These are phyloP conservation scores for Drosophila repleta DNA, from an alignment of 1,140 invertebrate species.

Conservation along the genomic window DNA sequence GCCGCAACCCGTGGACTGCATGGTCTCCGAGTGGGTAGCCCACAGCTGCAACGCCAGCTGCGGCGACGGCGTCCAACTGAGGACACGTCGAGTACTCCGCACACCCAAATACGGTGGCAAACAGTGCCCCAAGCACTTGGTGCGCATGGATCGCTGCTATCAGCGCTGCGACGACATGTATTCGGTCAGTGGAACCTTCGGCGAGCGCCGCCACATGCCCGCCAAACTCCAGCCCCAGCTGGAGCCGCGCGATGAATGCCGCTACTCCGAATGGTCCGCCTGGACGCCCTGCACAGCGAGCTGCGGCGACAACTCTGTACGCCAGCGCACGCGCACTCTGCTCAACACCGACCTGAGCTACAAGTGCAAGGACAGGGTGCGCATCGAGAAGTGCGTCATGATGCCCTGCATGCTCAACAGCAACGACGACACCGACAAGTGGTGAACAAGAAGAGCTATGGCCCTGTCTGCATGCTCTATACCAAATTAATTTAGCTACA, in stretches of 20 bases:
- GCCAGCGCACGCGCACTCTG: constrained; percentile 72
- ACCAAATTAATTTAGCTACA: constrained; percentile 1
- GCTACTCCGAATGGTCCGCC: constrained; percentile 86
- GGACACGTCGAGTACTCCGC: constrained; percentile 84
- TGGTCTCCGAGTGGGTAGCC: constrained; percentile 87
- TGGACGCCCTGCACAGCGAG: constrained; percentile 88
- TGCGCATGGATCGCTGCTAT: constrained; percentile 73
- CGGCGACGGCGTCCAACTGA: constrained; percentile 85
- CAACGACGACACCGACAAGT: constrained; percentile 71
- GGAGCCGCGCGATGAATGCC: constrained; percentile 84
- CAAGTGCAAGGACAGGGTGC: constrained; percentile 80
- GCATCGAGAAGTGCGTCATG: constrained; percentile 79
- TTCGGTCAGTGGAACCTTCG: constrained; percentile 55
- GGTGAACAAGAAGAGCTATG: constrained; percentile 23
- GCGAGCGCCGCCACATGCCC: constrained; percentile 53
- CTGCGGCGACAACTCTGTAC: constrained; percentile 85
- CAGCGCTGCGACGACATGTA: constrained; percentile 82
- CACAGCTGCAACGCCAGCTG: constrained; percentile 87
- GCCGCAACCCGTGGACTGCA: constrained; percentile 85
- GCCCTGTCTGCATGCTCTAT: background rate
- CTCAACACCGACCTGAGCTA: constrained; percentile 76
- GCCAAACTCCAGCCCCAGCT: constrained; percentile 27
- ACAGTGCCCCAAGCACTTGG: constrained; percentile 87
- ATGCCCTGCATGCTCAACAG: constrained; percentile 73
- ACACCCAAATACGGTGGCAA: constrained; percentile 88